A percentile compares a stretch with the other conserved stretches of the same genome.
These are phyloP conservation scores for Microcebus lehilahytsara DNA, from an alignment of 2,113 vertebrate species.

Conservation along the genomic window DNA sequence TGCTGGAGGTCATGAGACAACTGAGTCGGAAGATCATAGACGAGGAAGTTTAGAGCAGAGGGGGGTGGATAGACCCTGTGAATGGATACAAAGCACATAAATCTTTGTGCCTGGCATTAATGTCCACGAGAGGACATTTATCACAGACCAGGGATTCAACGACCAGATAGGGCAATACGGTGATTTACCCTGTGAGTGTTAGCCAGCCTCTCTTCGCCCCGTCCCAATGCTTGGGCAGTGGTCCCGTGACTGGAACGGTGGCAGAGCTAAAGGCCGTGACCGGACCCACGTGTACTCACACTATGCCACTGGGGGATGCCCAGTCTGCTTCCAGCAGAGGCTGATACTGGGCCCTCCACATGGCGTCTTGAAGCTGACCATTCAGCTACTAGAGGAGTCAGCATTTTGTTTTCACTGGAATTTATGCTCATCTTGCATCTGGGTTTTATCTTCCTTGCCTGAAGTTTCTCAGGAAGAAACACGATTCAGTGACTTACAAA, in stretches of 20 bases:
- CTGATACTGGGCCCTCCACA: neutral
- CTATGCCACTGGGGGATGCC: neutral
- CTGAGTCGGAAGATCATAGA: neutral
- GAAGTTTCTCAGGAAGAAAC: neutral
- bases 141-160: neutral
- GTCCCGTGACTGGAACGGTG: neutral
- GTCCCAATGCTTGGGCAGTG: neutral
- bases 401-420: neutral
- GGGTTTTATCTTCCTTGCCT: neutral
- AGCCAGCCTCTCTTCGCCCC: neutral
- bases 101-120: neutral
- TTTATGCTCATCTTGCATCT: neutral
- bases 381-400: neutral
- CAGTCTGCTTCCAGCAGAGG: neutral
- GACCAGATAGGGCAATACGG: neutral
- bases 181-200: neutral
- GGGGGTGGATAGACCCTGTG: neutral
- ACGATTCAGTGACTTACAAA: neutral
- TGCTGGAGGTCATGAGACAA: neutral
- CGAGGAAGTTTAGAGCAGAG: neutral
- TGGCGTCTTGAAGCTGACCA: neutral
- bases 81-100: neutral
- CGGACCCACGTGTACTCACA: neutral
- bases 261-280: neutral
- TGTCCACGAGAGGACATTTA: neutral